Base-by-base conservation (phyloP, 2,888 invertebrate genomes). In the Xanthorhoe designata region DNA sequence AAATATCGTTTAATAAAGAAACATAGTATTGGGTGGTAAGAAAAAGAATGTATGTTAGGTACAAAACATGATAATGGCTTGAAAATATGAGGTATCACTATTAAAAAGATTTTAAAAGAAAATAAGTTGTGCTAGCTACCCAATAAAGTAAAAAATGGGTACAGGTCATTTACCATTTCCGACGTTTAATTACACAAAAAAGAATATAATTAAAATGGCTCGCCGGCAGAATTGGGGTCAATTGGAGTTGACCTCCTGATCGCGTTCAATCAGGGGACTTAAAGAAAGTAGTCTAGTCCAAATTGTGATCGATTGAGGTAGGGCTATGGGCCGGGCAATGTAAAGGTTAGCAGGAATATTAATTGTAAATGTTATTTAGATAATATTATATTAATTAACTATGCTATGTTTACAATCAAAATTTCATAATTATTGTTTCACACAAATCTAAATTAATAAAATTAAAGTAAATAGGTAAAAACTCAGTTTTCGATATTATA, bases 211-310 rank as follows among this genome's bases (percentile, higher is more conserved):
- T 57, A 66, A 57, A 45, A 61, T 53, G 56, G 54, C 58, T 61
- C 58, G 59, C 32, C 32, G 47, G 17, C 35, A 19, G 51, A 56
- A 73, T 73, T 69, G 68, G 60, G 69, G 62, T 69, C 70, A 73
- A 73, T 63, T 71, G 68, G 66, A 66, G 59, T 69, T 66, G 69
- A 71, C 70, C 69, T 29, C 47, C 58, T 57, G 59, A 15, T 38
- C 57, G 32, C 64, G 53, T 53, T 64, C 64, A 68, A 61, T 68
- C 61, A 68, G 62, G 15, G 17, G 45, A 62, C 47, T 53, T 50
- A 58, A 54, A 58, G 50, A 61, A 58, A 62, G 61, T 57, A 4
- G 32, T 8, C 7, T n/a, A 35, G 38, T 54, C 61, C 58, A 66
- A 50, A 66, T 58, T 50, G 17, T 50, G 49, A 42, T 24, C 54